These are phyloP conservation scores for Amphiprion percula DNA, from an alignment of 2,113 vertebrate genomes.

Conservation along the genomic window DNA sequence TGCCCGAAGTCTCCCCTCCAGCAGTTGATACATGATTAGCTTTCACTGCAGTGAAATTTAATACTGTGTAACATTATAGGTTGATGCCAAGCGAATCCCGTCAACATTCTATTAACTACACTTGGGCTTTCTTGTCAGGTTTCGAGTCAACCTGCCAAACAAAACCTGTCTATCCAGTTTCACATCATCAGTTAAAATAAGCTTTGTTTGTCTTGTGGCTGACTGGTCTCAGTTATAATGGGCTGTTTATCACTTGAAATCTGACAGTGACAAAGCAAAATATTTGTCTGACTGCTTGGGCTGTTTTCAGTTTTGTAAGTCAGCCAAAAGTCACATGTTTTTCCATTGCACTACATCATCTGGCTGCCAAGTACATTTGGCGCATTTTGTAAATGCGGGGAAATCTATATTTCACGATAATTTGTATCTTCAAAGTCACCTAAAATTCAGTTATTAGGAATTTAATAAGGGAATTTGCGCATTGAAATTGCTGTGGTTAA, in stretches of 20 bases:
- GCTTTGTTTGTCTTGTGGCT: not conserved
- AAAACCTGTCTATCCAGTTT: not conserved
- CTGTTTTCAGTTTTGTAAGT: not conserved
- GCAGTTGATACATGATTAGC: no score
- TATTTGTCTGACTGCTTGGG: not conserved
- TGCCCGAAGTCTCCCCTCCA: no score
- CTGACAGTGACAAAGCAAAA: not conserved
- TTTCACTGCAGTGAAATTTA: not conserved
- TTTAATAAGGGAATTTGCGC: no score
- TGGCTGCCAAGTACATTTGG: not conserved
- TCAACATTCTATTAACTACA: not conserved
- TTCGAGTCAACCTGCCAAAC: not conserved
- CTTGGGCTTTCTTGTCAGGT: rapidly evolving
- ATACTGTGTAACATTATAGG: not conserved
- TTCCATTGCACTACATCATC: not conserved
- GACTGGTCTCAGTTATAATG: no score
- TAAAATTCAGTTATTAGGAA: no score
- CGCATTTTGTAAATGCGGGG: not conserved
- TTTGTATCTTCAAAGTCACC: no score
- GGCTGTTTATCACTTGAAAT: not conserved
- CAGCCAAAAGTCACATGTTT: no score
- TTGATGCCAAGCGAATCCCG: not conserved
- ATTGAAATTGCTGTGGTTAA: no score
- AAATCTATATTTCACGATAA: not conserved
- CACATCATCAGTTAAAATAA: no score